Evolutionary conservation across 2,888 invertebrate genomes (phyloP).

Genomic region (Metacarcinus magister): DNA sequence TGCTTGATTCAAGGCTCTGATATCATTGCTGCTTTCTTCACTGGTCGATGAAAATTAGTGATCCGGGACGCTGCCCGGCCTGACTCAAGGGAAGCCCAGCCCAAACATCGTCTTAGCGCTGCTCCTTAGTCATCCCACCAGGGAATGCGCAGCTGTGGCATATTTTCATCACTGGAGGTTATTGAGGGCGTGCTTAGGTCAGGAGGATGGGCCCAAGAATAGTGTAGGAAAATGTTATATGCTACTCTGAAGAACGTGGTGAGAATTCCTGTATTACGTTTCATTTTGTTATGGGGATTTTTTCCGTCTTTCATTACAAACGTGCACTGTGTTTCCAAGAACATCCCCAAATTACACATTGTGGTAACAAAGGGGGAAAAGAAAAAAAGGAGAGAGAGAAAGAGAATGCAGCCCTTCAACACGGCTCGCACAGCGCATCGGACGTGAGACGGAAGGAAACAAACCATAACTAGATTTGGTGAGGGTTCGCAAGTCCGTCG

Average conservation of each 20-base stretch:
- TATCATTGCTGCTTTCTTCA: neutral
- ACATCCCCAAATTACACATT: neutral
- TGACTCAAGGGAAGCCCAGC: neutral
- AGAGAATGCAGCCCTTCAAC: neutral
- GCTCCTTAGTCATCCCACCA: neutral
- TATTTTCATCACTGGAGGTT: neutral
- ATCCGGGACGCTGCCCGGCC: neutral
- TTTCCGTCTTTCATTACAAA: neutral
- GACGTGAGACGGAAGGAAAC: neutral
- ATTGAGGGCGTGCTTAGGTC: neutral
- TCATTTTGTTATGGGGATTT: neutral
- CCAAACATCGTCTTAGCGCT: slow-evolving; percentile 2
- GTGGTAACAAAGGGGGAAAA: neutral
- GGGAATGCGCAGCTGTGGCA: neutral
- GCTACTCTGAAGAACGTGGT: neutral
- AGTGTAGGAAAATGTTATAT: neutral
- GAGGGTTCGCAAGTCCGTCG: neutral
- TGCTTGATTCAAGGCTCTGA: neutral
- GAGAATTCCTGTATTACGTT: neutral
- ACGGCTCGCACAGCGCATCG: neutral
- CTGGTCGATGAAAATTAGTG: neutral
- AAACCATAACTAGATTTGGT: neutral
- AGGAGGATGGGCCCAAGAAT: neutral
- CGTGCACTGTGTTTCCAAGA: neutral
- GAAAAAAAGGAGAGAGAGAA: no score